A percentile compares a stretch with the other conserved stretches of the same genome.
These are phyloP conservation scores for Diachasmimorpha longicaudata DNA, from an alignment of 1,140 invertebrate genomes.

Conservation along the genomic window DNA sequence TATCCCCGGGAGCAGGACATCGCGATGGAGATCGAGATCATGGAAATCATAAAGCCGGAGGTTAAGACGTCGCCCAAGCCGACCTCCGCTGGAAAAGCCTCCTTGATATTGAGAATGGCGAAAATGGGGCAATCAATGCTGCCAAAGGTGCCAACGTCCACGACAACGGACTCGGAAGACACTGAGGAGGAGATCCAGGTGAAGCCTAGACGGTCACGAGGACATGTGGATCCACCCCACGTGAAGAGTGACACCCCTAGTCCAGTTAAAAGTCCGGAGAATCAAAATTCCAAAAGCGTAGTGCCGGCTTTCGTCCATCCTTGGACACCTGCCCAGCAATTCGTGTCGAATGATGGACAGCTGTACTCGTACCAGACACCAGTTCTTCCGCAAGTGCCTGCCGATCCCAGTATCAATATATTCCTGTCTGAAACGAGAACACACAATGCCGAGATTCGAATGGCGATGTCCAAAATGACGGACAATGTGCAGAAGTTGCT, in stretches of 20 bases:
- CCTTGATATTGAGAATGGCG: constrained; percentile 52
- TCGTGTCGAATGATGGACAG: constrained; percentile 42
- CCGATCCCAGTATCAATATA: constrained; percentile 53
- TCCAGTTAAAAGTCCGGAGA: too few species aligned
- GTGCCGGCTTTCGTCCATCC: constrained; percentile 11
- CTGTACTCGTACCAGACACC: constrained; percentile 40
- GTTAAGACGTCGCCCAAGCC: constrained; percentile 28
- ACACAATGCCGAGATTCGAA: constrained; percentile 58
- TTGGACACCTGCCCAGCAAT: constrained; percentile 31
- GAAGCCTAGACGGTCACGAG: constrained; percentile 31
- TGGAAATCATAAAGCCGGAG: constrained; percentile 36
- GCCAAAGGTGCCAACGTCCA: constrained; percentile 45
- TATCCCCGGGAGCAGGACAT: constrained; percentile 53
- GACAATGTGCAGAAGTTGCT: constrained; percentile 61
- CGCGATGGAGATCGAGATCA: constrained; percentile 48
- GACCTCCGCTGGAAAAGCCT: constrained; percentile 39
- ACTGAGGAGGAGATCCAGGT: constrained; percentile 47
- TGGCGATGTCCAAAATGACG: constrained; percentile 57
- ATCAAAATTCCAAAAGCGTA: constrained; percentile 23
- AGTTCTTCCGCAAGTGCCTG: constrained; percentile 34
- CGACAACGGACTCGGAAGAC: constrained; percentile 54
- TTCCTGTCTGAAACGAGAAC: constrained; percentile 58
- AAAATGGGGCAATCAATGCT: constrained; percentile 56
- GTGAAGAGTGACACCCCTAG: too few species aligned
- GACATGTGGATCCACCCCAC: neutral